Evolutionary conservation across 2,113 vertebrate species (phyloP).

Genomic region (Psittacula cyanocephala): DNA sequence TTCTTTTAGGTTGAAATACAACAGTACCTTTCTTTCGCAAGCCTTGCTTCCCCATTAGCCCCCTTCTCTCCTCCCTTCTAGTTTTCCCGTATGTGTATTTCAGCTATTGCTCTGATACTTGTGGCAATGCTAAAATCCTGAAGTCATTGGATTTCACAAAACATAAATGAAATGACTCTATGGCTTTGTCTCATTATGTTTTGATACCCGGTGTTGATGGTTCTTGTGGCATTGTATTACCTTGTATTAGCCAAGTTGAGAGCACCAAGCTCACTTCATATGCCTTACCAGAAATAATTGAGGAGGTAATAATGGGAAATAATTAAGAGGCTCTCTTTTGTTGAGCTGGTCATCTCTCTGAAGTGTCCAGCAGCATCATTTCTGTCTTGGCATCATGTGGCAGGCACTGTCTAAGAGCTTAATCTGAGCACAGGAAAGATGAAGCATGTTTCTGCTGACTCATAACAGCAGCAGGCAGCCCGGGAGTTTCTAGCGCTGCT

Average conservation of each 20-base stretch:
- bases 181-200: background rate
- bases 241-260: background rate
- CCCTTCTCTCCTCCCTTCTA: background rate
- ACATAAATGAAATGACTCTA: background rate
- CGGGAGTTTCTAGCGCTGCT: background rate
- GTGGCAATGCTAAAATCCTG: background rate
- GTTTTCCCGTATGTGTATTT: background rate
- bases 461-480: background rate
- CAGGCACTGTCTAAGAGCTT: background rate
- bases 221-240: background rate
- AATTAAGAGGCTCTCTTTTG: background rate
- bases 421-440: background rate
- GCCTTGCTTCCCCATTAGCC: background rate
- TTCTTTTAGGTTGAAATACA: background rate
- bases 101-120: background rate
- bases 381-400: background rate
- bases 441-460: background rate
- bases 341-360: background rate
- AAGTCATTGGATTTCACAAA: background rate
- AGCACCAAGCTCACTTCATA: background rate
- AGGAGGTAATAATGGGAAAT: background rate
- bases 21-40: background rate
- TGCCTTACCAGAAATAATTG: background rate
- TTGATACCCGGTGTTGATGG: background rate
- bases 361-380: background rate